Evolutionary conservation across 2,797 vertebrate genomes (phyloP), one percentile per base, ranked within the genome.

Genomic region (Chelon auratus): DNA sequence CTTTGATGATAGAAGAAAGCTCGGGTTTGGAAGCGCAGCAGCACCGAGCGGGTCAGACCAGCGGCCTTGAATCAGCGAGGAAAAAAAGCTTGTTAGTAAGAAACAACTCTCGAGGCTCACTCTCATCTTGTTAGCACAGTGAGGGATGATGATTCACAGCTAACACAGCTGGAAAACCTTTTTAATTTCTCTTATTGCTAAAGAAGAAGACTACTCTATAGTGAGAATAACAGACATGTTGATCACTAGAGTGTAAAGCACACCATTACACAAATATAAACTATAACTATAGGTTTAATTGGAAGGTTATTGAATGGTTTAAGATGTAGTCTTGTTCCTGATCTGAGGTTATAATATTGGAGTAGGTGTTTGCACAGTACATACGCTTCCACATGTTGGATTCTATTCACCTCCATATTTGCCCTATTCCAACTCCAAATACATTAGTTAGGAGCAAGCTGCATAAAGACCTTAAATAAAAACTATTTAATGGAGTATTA

Each of bases 141-240:
- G 75, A 85, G 83, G 87, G 85, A 88, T 69, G 54, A 81, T 87
- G 91, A 91, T 83, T 78, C 89, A 89, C 87, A 86, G 82, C 78
- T 77, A 85, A 82, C 69, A 62, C 62, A 74, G 89, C 83, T 77
- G 43, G 68, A 67, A 90, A 87, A 81, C 55, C 47, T 67, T 83
- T 82, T 83, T 79, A 83, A 77, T 88, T 72, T 63, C 63, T 65
- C 40, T 51, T 72, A 88, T 87, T 85, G 77, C 80, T 50, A 9
- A 51, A 85, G 77, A 88, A 83, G 74, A 80, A 79, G 74, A 45
- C 75, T 57, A 22, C 42, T 74, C 47, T 11, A 2, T 1, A 0
- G 72, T 61, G 43, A 63, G 58, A 83, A 70, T 72, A 82, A 78
- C 53, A 67, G 22, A 62, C 77, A 60, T 77, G n/a, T 15, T 36